phyloP scores from a whole-genome alignment of 2,888 invertebrate species.

The Timema podura region DNA sequence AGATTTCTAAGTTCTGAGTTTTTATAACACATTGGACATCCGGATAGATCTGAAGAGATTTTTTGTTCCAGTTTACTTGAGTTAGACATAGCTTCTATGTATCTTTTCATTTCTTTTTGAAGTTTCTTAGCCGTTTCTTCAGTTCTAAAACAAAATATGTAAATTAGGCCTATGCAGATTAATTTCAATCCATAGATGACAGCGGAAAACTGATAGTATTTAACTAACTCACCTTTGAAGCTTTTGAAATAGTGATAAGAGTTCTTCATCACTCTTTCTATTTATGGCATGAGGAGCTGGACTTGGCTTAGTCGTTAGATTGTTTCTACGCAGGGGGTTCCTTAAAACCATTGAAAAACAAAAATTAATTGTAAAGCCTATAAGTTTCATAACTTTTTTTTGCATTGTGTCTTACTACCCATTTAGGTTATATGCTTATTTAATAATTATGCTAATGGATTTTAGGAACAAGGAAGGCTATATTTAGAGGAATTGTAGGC shows the following conservation, averaged over 20 bases:
- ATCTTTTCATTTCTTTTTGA: constrained; percentile 45
- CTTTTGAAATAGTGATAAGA: constrained; percentile 43
- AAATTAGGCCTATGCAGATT: neutral
- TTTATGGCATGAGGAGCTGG: constrained; percentile 41
- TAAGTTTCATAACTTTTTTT: too few relatives aligned
- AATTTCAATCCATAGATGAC: neutral
- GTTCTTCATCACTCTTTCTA: constrained; percentile 41
- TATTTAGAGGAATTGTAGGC: too few relatives aligned
- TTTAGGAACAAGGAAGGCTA: too few relatives aligned
- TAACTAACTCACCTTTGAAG: constrained; percentile 41
- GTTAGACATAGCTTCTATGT: constrained; percentile 40
- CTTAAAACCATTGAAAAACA: constrained; percentile 32
- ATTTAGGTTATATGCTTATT: too few relatives aligned
- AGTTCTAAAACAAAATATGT: constrained; percentile 36
- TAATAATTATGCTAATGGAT: too few relatives aligned
- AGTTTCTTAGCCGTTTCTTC: constrained; percentile 43
- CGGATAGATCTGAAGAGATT: constrained; percentile 44
- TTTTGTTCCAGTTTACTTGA: constrained; percentile 43
- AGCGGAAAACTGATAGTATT: neutral
- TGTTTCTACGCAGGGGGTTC: constrained; percentile 42
- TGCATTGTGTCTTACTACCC: too few relatives aligned
- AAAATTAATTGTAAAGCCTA: too few relatives aligned
- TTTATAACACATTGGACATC: constrained; percentile 44
- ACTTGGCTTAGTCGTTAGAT: constrained; percentile 41
- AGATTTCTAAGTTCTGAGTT: constrained; percentile 44